Evolutionary conservation across 2,888 invertebrate species (phyloP), one percentile per base, ranked within the genome.

Genomic region (Allophyes oxyacanthae): DNA sequence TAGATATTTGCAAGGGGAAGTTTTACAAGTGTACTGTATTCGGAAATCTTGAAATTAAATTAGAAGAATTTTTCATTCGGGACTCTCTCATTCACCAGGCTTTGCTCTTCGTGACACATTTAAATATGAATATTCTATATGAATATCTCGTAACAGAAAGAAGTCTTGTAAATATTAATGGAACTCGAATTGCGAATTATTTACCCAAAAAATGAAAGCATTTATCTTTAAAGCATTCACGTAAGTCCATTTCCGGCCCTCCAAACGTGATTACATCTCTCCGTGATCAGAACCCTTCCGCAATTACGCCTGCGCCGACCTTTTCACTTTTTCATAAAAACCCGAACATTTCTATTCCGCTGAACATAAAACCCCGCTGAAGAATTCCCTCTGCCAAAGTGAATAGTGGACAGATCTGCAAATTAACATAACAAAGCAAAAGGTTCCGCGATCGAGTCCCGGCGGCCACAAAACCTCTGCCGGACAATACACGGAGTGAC

Each of bases 361-460:
- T 38, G 41, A 62, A 59, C 52, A 62, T 54, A 60, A 66, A 65
- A 59, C 52, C 62, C 53, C 40, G 45, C 57, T 40, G 25, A 37
- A 55, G 44, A 62, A 56, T 61, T 49, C 28, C 38, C 42, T 11
- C 26, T 33, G 57, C 37, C 51, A 11, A 32, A 43, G 32, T 59
- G 66, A 65, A 56, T 56, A 42, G 49, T 55, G 66, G 59, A 60
- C 59, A 71, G 57, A 66, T 57, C 67, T 74, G 51, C 72, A 59
- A 54, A 40, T 72, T 75, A 72, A 41, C 72, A 72, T 75, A 63
- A 72, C 72, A 72, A 72, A 74, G 75, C 45, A 46, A 58, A 71
- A 53, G 61, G 52, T 50, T 59, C 38, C 13, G 34, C 33, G 48
- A 28, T 64, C 64, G 44, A 46, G 42, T 45, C 44, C 61, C 40